Percentiles rank a stretch among this genome's conserved stretches.
Conservation (phyloP, 2,113 vertebrate genomes). For the Jacana jacana region DNA sequence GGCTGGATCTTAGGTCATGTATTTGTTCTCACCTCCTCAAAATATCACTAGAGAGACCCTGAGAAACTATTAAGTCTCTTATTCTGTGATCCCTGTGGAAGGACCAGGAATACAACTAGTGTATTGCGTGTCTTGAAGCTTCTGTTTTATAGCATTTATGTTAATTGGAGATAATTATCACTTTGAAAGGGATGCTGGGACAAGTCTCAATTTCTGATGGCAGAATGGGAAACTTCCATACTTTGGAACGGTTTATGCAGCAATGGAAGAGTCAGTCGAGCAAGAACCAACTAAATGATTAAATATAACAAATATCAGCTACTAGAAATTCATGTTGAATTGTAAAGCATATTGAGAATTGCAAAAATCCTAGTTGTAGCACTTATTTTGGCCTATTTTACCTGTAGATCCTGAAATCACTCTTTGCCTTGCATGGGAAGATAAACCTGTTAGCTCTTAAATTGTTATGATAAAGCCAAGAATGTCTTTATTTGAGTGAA, state of each 20-base stretch:
- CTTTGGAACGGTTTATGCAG: not conserved
- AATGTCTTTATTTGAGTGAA: slow-evolving; percentile 62
- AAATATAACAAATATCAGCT: not conserved
- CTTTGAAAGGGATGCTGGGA: not conserved
- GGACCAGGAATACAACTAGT: not conserved
- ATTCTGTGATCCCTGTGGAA: not conserved
- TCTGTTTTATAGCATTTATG: not conserved
- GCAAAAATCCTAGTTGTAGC: not conserved
- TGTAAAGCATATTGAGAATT: not conserved
- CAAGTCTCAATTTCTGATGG: not conserved
- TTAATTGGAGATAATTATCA: not conserved
- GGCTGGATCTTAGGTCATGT: not conserved
- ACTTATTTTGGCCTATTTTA: not conserved
- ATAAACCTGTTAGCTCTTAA: slow-evolving; percentile 61
- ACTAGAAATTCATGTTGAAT: not conserved
- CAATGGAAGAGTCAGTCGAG: not conserved
- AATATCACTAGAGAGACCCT: not conserved
- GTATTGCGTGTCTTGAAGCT: not conserved
- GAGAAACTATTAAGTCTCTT: not conserved
- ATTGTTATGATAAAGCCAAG: slow-evolving; percentile 49
- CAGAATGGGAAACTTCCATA: not conserved
- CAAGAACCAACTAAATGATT: not conserved
- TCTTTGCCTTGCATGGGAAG: slow-evolving; percentile 41
- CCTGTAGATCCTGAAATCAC: slow-evolving; percentile 41
- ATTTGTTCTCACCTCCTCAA: not conserved